phyloP scores from a whole-genome alignment of 1,140 invertebrate species.

The Triops cancriformis region DNA sequence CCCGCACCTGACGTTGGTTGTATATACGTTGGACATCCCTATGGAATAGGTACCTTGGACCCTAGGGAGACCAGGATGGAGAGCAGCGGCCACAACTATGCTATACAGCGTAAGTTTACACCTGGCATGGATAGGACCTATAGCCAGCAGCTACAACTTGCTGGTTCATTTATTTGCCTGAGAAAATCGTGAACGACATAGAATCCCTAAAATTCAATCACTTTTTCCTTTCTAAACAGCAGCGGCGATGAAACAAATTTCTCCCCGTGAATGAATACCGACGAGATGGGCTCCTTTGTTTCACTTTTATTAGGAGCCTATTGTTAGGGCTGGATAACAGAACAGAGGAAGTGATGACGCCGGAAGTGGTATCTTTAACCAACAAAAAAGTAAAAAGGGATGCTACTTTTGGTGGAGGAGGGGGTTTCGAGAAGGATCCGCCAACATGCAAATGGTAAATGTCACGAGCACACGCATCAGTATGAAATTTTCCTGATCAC shows the following conservation, averaged over 20 bases:
- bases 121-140: background rate
- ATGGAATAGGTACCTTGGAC: background rate
- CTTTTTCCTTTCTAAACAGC: background rate
- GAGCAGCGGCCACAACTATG: background rate
- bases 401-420: background rate
- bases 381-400: background rate
- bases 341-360: background rate
- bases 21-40: constrained; percentile 11
- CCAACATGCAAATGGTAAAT: constrained; percentile 9
- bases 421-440: background rate
- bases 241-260: background rate
- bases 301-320: background rate
- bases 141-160: background rate
- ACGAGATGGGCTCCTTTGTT: background rate
- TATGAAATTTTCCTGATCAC: background rate
- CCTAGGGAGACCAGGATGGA: background rate
- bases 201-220: background rate
- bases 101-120: background rate
- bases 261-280: background rate
- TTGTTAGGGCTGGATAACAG: background rate
- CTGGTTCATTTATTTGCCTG: background rate
- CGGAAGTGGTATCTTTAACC: constrained; percentile 3
- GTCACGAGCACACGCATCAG: background rate
- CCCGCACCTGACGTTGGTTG: background rate
- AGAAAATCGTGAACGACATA: background rate